These are phyloP conservation scores for Pyrrhia umbra DNA, from an alignment of 2,888 invertebrate species.

Conservation along the genomic window DNA sequence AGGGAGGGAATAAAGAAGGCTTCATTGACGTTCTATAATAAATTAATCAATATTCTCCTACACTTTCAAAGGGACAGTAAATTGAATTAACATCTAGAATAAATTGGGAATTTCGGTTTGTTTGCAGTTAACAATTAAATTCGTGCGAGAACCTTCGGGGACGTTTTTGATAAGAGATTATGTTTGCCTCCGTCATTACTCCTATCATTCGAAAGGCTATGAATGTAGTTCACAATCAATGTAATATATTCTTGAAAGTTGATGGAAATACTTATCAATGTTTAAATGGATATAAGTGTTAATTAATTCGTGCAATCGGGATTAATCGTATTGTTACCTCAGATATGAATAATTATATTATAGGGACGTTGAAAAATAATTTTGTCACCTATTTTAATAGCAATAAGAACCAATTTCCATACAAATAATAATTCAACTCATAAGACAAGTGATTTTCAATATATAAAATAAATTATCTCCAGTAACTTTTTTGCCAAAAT, in stretches of 20 bases:
- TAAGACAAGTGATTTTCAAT: background rate
- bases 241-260: background rate
- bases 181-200: background rate
- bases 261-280: background rate
- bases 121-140: conserved; percentile 28
- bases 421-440: no score
- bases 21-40: conserved; percentile 17
- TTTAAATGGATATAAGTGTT: background rate
- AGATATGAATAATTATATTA: background rate
- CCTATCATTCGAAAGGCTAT: background rate
- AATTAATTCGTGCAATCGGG: background rate
- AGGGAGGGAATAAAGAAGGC: conserved; percentile 5
- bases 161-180: background rate
- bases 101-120: conserved; percentile 28
- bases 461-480: background rate
- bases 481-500: background rate
- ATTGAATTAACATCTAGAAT: conserved; percentile 52
- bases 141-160: conserved; percentile 16
- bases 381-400: background rate
- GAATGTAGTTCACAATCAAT: background rate
- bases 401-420: background rate
- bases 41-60: conserved; percentile 39
- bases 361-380: no score
- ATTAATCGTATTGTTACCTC: background rate
- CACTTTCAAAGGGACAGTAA: conserved; percentile 28